Evolutionary conservation across 2,888 invertebrate genomes (phyloP).

Genomic region (Acanthacorydalis orientalis): DNA sequence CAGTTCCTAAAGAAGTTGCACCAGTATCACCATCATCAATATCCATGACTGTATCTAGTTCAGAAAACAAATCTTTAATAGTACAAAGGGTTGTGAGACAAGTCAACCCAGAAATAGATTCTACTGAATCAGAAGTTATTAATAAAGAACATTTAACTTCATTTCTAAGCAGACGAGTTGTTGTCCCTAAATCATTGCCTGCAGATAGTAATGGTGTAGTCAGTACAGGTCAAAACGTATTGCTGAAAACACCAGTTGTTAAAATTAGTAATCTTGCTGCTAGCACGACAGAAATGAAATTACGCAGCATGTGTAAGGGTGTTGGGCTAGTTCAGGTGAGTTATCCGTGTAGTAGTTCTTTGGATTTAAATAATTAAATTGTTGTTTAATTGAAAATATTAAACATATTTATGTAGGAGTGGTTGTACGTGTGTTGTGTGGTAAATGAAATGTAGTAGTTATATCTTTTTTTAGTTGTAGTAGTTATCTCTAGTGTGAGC

Average conservation of each 20-base stretch:
- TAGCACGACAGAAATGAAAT: conserved; percentile 28
- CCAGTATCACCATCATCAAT: not conserved
- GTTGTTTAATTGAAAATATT: not conserved
- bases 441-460: too few relatives aligned
- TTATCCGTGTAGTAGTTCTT: not conserved
- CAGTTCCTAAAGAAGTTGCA: not conserved
- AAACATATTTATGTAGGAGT: too few relatives aligned
- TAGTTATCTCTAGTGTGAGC: too few relatives aligned
- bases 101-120: not conserved
- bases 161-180: conserved; percentile 17
- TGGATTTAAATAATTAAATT: not conserved
- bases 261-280: conserved; percentile 30
- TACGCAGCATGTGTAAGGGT: conserved; percentile 30
- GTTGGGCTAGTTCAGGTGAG: conserved; percentile 32
- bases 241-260: conserved; percentile 25
- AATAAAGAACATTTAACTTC: conserved; percentile 13
- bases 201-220: not conserved
- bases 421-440: too few relatives aligned
- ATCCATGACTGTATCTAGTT: not conserved
- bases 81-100: not conserved
- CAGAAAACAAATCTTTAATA: too few relatives aligned
- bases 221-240: conserved; percentile 1
- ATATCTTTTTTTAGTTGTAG: too few relatives aligned
- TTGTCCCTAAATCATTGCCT: conserved; percentile 10
- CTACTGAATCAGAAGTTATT: not conserved